Evolutionary conservation across 1,140 invertebrate genomes (phyloP), one percentile per base, ranked within the genome.

Genomic region (Drosophila ohnishii): DNA sequence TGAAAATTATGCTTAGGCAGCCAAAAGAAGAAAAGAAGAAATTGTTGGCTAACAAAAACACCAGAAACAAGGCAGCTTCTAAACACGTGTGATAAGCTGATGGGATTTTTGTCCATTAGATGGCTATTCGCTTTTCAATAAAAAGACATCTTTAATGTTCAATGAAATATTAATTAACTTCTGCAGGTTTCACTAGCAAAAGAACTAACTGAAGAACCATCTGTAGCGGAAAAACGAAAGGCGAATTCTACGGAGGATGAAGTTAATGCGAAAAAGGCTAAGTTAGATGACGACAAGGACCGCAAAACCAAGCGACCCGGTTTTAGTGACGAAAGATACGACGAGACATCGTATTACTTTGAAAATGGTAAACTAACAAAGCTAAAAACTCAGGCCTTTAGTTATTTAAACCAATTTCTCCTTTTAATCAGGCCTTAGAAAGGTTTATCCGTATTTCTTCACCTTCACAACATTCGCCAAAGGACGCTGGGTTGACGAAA

Each of bases 361-460:
- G 97, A 99, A 94, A 98, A 98, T 94, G 97, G 97, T 98, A 93
- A 94, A 10, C 9, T 5, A 19, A 10, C 2, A 37, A 16, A 4
- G 13, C 14, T 9, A 13, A 30, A 3, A 35, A 37, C 22, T 30
- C 1, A 10, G 2, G 2, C 1, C 34, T 14, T 44, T 14, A 42
- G 13, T 39, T 7, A 25, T 22, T 19, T 34, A 45, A 22, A 9
- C n/a, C 5, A 22, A 6, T 5, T 55, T 10, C 4, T 10, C 2
- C 13, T 0, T 13, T 25, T 25, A 0, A 0, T 5, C 93, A 99
- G 98, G 98, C 77, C 94, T 99, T 58, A 94, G 99, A 62, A 99
- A 99, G 94, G 98, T 99, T 0, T 98, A 99, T 92, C 99, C 99
- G 0, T 99, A 99, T 93, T 98, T 98, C 92, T 99, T 98, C 92